Evolutionary conservation across 2,797 vertebrate genomes (phyloP), one percentile per base, ranked within the genome.

Genomic region (Micrastur ruficollis): DNA sequence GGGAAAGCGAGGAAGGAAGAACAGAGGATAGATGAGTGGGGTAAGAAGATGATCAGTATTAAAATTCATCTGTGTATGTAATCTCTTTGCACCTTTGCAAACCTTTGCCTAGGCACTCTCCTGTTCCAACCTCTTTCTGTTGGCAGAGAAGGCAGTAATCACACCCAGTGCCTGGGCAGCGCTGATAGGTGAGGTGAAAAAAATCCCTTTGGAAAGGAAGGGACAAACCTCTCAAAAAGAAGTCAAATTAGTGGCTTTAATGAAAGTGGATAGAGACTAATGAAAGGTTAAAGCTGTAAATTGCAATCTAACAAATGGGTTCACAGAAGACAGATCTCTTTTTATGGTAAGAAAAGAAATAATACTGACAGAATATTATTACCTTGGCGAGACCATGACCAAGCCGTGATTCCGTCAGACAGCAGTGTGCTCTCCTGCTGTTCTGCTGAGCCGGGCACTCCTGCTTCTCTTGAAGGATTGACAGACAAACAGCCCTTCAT

Each of bases 271-370:
- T 90, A 93, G 80, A 94, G 76, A 93, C 81, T 97, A 96, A 97
- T 95, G 92, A 96, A 94, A 97, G 94, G 89, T 97, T 96, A 97
- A 97, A 91, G 75, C 75, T 92, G 79, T 70, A 89, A 97, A 95
- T 92, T 96, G 80, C 95, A 86, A 42, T 91, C 84, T 96, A 93
- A 96, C 93, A 96, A 94, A 91, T 75, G 76, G 36, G 53, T 94
- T 91, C 86, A 78, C 75, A 47, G 74, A 63, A 89, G 94, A 96
- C 25, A 1, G 78, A 68, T 89, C 79, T 82, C 61, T 90, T 71
- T 92, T 89, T 72, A 68, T 75, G 53, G 42, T 18, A 81, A 91
- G 75, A 79, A 92, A 91, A 92, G 38, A 89, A 95, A 86, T 93
- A 93, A 93, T 68, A 68, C 74, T 78, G 92, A 92, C 86, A 94